Evolutionary conservation across 2,888 invertebrate species (phyloP), one percentile per base, ranked within the genome.

Genomic region (Scelioninae gen. 1): DNA sequence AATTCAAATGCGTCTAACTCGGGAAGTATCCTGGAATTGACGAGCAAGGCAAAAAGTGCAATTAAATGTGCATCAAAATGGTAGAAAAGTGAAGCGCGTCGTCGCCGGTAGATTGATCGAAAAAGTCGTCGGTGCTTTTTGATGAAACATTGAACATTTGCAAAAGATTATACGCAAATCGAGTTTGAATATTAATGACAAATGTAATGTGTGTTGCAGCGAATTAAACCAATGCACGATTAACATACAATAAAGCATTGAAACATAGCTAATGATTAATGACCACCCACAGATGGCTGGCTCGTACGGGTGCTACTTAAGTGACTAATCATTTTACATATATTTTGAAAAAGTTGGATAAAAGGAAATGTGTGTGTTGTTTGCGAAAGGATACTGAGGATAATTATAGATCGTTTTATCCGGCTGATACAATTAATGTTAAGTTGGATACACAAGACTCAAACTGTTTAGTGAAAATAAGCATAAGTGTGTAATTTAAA

Each of bases 401-500:
- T 72, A 79, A 79, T 72, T 72, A 72, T 66, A 34, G 23, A 1
- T 40, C 55, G 34, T 71, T 65, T 82, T 51, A 72, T 77, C 60
- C 63, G 15, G 7, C 65, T 15, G 79, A 16, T 62, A 69, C 76
- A 69, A 77, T 68, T 77, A 53, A 62, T 29, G 75, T 62, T 49
- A 23, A 13, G 32, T 56, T 13, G 34, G 15, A 1, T 38, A 7
- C 6, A 32, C 16, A 23, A 45, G 15, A 9, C 32, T 10, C 10
- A n/a, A 32, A 32, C 53, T 45, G 56, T 66, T 69, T 53, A 56
- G 34, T 38, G 34, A 71, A 71, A 79, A 79, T 79, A 66, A 68
- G 72, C 68, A 74, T 69, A 81, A 80, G 76, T 56, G 74, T 71
- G 77, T 87, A 87, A 89, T 89, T 89, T 90, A 90, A 90, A 79